Percentiles rank a stretch among this genome's conserved stretches.
phyloP scores from a whole-genome alignment of 2,797 vertebrate genomes.

The Dromococcyx pavoninus region DNA sequence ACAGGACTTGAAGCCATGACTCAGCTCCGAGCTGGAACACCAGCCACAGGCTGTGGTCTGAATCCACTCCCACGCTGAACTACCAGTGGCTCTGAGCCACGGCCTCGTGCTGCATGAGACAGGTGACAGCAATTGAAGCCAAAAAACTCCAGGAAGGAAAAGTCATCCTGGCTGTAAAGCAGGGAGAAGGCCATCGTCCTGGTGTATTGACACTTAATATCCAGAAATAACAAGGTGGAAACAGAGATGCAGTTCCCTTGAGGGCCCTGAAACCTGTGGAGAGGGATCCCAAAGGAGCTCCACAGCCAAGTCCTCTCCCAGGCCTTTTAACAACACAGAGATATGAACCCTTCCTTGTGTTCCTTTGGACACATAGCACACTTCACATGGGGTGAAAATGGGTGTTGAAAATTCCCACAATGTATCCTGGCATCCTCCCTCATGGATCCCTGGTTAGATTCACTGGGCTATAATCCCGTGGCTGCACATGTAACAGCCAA shows the following conservation, averaged over 20 bases:
- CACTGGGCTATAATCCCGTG: not conserved
- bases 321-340: not conserved
- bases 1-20: not conserved
- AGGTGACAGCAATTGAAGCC: not conserved
- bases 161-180: not conserved
- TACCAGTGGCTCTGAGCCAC: not conserved
- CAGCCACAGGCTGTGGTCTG: not conserved
- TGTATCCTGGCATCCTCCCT: not conserved
- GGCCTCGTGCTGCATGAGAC: not conserved
- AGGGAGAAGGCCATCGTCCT: not conserved
- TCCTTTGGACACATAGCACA: not conserved
- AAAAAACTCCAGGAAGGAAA: not conserved
- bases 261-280: not conserved
- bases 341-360: not conserved
- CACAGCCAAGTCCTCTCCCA: not conserved
- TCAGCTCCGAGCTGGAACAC: accelerated
- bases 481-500: not conserved
- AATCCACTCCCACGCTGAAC: not conserved
- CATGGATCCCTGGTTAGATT: not conserved
- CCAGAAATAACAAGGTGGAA: conserved; percentile 9
- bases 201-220: not conserved
- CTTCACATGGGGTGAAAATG: not conserved
- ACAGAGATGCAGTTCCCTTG: not conserved
- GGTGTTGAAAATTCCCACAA: not conserved
- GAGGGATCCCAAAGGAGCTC: not conserved